Base-by-base conservation (phyloP, 2,888 invertebrate genomes). In the Oxystoma pomonae region DNA sequence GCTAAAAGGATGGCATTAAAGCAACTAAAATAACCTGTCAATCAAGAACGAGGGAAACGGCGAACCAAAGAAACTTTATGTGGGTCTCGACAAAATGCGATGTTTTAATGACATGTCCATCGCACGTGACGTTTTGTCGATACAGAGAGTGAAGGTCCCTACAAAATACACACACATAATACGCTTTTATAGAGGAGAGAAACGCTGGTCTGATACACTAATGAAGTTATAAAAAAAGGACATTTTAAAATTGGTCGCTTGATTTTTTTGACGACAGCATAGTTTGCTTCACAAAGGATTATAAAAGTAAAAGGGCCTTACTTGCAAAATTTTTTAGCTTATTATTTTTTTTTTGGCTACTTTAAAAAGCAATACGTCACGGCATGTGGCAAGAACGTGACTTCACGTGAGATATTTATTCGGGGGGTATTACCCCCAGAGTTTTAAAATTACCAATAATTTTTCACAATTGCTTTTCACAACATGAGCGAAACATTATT, bases 21-120 rank as follows among this genome's bases (percentile, higher is more conserved):
- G 74, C 69, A 74, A 74, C 73, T 75, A 74, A 74, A 75, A 75
- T 75, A 75, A 73, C 72, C 71, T 73, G 74, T 74, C 75, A 73
- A 74, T 75, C 74, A 73, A 65, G 59, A 64, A 64, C 69, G n/a
- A n/a, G 66, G 71, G 70, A 71, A 72, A 73, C 70, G 72, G 35
- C 69, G 72, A 70, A 70, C 72, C 69, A 71, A 72, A 72, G 72
- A 73, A 73, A 72, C 70, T 71, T 71, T 71, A 68, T 70, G 71
- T 71, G 68, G 69, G 71, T 72, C 67, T 69, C 68, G 68, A 66
- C 65, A 73, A 73, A 72, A 72, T 72, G 70, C 69, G 71, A 71
- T 71, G 70, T 74, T 74, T 70, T 70, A 72, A 73, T 72, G 73
- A 74, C 71, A 66, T 68, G 73, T 71, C 73, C 71, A 71, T 72